phyloP scores from a whole-genome alignment of 1,140 invertebrate genomes.

The Danaus melanippus region DNA sequence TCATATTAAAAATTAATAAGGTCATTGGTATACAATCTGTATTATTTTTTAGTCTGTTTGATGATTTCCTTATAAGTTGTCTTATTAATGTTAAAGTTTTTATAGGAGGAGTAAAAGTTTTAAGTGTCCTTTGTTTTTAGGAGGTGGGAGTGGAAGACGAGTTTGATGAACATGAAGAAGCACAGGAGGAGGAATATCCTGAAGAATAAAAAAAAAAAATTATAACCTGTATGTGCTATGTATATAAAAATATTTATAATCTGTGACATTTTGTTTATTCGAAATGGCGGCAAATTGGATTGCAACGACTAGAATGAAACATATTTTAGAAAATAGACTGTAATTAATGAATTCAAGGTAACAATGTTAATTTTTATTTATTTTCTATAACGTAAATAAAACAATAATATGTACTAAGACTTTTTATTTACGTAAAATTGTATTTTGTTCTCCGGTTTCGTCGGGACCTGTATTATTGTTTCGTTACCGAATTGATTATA shows the following conservation, averaged over 20 bases:
- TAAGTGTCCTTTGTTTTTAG: no score
- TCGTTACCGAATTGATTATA: slow-evolving; percentile 54
- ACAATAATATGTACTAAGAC: slow-evolving; percentile 10
- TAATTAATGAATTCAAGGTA: neutral
- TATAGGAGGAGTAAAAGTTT: no score
- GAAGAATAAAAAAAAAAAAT: slow-evolving; percentile 27
- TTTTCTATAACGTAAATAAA: slow-evolving; percentile 5
- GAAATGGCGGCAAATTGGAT: no score
- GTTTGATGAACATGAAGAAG: slow-evolving; percentile 54
- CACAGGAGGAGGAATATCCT: slow-evolving; percentile 38
- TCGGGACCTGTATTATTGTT: slow-evolving; percentile 33
- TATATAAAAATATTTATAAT: slow-evolving; percentile 4
- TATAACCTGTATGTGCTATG: neutral
- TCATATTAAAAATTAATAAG: no score
- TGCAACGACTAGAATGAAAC: neutral
- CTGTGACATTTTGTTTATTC: neutral
- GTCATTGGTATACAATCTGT: no score
- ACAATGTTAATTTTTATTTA: no score
- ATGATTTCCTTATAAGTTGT: no score
- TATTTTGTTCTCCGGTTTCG: slow-evolving; percentile 52
- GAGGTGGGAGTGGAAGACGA: slow-evolving; percentile 57
- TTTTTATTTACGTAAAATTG: slow-evolving; percentile 49
- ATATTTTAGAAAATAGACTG: neutral
- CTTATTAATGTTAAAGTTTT: no score
- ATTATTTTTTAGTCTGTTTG: no score